Base-by-base conservation (phyloP, 2,113 vertebrate species). In the Pogonocichla stellata region DNA sequence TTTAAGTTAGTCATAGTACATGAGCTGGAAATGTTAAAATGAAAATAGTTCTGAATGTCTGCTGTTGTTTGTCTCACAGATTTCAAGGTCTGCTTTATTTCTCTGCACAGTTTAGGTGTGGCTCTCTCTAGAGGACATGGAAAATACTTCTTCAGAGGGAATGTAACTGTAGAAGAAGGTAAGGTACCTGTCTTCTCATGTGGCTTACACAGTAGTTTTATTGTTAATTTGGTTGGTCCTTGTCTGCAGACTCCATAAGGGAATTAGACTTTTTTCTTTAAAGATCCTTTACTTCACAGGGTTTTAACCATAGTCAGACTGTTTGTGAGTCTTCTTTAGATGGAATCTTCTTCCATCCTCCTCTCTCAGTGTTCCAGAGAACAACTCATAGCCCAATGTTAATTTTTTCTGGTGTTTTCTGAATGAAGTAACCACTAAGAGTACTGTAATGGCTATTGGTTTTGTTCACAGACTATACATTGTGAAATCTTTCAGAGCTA, bases 131-230 rank as follows among this genome's bases (percentile, higher is more conserved):
- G 99, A 97, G 99, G 99, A 94, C 99, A 99, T 28, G 99, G 99
- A 77, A 99, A 99, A 96, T 99, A 98, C 97, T 99, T 99, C 97
- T 99, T 99, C 98, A 98, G 98, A 96, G 99, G 99, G 50, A 99
- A 99, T 7, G 99, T 99, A 82, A 99, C 99, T 56, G 98, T 99
- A 65, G 99, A 99, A 92, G 99, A 99, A 99, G 99, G 99, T 99
- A 98, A 96, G 97, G 60, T 61, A 65, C 79, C 56, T 61, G 43
- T n/a, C 48, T 71, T 71, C 43, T 23, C 26, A 12, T 28, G 38
- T 17, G 48, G 56, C 54, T 91, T 82, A 29, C 45, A 77, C 38
- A 89, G 50, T 65, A 65, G 25, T 58, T 92, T 74, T 79, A 36
- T 66, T 93, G 51, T 92, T 85, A 45, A 28, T 74, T 51, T 84